These are phyloP conservation scores for Eciton burchellii DNA, from an alignment of 1,140 invertebrate species.

Conservation along the genomic window DNA sequence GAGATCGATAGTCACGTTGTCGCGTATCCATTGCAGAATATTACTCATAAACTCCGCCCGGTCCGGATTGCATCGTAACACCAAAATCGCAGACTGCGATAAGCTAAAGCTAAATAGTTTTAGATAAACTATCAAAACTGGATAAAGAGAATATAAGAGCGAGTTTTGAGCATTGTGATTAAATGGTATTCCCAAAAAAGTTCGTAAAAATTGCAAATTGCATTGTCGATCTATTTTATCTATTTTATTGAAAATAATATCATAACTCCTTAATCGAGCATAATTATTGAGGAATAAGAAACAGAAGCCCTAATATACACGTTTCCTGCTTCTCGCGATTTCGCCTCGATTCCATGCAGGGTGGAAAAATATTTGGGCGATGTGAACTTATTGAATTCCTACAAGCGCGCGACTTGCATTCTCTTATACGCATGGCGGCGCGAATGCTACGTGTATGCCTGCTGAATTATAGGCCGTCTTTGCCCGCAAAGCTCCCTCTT, in stretches of 20 bases:
- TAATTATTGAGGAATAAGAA: neutral
- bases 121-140: neutral
- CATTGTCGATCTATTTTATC: neutral
- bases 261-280: neutral
- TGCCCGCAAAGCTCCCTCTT: neutral
- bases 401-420: constrained; percentile 18
- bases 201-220: neutral
- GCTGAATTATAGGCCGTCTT: constrained; percentile 28
- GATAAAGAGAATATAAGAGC: neutral
- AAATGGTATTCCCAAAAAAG: neutral
- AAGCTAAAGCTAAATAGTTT: neutral
- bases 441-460: constrained; percentile 36
- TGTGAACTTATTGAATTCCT: constrained; percentile 69
- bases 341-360: neutral
- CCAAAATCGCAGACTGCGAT: neutral
- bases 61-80: neutral
- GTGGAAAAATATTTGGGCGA: constrained; percentile 60
- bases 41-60: constrained; percentile 26
- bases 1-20: constrained; percentile 13
- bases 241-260: neutral
- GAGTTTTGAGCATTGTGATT: neutral
- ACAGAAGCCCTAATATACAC: neutral
- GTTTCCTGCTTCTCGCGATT: constrained; percentile 1
- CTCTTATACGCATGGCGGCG: constrained; percentile 16
- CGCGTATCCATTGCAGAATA: neutral